Percentiles rank a stretch among this genome's conserved stretches.
phyloP scores from a whole-genome alignment of 2,113 vertebrate species.

The Coracopsis vasa region DNA sequence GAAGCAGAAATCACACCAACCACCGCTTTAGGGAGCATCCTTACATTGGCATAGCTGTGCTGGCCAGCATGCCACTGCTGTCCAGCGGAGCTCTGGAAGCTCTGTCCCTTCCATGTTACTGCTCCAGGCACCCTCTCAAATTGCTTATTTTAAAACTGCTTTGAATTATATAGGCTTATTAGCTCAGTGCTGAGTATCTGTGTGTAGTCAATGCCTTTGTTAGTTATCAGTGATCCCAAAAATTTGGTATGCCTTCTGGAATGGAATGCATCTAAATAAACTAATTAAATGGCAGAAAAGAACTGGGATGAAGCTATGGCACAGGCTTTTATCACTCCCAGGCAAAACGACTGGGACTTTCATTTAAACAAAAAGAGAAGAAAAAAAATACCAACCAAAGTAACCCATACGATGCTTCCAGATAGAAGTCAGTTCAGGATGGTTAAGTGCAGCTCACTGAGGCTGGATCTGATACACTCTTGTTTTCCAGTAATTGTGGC shows the following conservation, averaged over 20 bases:
- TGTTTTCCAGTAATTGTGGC: neutral
- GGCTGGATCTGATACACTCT: neutral
- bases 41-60: rapidly evolving
- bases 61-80: neutral
- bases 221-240: neutral
- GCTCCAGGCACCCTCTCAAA: neutral
- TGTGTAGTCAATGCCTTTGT: neutral
- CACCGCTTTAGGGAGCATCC: neutral
- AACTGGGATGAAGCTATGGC: neutral
- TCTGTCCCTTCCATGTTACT: neutral
- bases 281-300: neutral
- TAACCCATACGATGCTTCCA: neutral
- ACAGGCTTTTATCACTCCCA: neutral
- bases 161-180: neutral
- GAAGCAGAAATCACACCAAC: neutral
- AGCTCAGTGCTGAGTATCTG: neutral
- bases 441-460: neutral
- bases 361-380: neutral
- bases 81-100: rapidly evolving
- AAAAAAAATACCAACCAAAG: rapidly evolving
- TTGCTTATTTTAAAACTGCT: neutral
- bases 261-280: neutral
- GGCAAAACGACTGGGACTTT: neutral
- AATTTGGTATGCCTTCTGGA: neutral
- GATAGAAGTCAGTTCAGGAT: neutral